A percentile compares a stretch with the other conserved stretches of the same genome.
Evolutionary conservation across 2,113 vertebrate genomes (phyloP).

Genomic region (Rhodinocichla rosea): DNA sequence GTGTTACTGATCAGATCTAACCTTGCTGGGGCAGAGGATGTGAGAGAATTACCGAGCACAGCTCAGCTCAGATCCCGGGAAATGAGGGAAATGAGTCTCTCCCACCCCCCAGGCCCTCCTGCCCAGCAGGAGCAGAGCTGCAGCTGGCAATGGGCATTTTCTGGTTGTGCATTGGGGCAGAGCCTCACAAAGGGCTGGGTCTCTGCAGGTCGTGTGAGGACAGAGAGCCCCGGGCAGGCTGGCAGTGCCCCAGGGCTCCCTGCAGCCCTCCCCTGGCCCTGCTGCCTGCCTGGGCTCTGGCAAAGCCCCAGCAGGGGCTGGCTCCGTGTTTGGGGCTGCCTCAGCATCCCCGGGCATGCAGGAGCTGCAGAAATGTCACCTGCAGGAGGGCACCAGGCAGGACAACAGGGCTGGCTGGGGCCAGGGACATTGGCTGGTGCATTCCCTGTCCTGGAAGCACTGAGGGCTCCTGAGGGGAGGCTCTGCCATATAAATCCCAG

Average conservation of each 20-base stretch:
- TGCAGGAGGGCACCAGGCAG: background rate
- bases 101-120: background rate
- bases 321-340: accelerated
- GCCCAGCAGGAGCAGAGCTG: background rate
- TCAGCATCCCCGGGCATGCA: accelerated
- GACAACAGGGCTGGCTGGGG: background rate
- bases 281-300: background rate
- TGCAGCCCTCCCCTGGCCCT: background rate
- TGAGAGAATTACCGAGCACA: background rate
- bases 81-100: background rate
- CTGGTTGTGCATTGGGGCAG: accelerated
- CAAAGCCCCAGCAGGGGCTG: accelerated
- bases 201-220: background rate
- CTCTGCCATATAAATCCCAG: accelerated
- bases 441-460: background rate
- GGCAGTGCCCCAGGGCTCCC: background rate
- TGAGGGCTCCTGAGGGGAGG: background rate
- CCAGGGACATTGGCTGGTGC: background rate
- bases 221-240: background rate
- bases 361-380: background rate
- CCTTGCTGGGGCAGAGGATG: background rate
- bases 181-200: accelerated
- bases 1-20: background rate
- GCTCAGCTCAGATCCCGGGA: background rate
- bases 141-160: accelerated